Evolutionary conservation across 92 coral and sea anemone species (phyloP).

Genomic region (Epizoanthus fatuus): DNA sequence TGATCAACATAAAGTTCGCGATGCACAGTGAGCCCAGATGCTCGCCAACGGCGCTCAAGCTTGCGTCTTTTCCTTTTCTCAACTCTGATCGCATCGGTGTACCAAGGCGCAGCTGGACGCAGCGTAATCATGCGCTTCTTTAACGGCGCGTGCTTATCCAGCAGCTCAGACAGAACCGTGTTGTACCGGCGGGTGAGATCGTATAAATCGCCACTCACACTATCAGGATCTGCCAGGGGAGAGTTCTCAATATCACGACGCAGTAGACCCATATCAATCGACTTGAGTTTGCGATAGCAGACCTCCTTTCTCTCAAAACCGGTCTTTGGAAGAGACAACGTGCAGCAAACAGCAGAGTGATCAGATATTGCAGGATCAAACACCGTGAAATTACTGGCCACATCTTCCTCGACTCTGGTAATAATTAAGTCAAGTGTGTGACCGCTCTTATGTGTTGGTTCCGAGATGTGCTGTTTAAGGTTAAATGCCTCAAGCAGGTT

Average conservation of each 20-base stretch:
- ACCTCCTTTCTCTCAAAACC: slow-evolving; percentile 12
- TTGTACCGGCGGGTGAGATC: slow-evolving; percentile 35
- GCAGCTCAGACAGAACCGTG: slow-evolving; percentile 11
- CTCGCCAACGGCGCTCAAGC: slow-evolving; percentile 43
- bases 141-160: slow-evolving; percentile 43
- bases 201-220: background rate
- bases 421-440: slow-evolving; percentile 22
- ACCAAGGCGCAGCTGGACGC: slow-evolving; percentile 53
- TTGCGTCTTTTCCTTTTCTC: slow-evolving; percentile 25
- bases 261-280: slow-evolving; percentile 12
- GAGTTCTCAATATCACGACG: slow-evolving; percentile 28
- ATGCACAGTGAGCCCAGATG: slow-evolving; percentile 44
- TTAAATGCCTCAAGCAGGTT: slow-evolving; percentile 53
- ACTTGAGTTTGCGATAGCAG: slow-evolving; percentile 36
- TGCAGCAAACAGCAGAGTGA: slow-evolving; percentile 49
- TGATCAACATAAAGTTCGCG: slow-evolving; percentile 37
- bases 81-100: slow-evolving; percentile 5
- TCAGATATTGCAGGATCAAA: slow-evolving; percentile 44
- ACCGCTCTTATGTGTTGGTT: slow-evolving; percentile 53
- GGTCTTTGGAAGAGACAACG: slow-evolving; percentile 32
- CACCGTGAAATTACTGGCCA: slow-evolving; percentile 30
- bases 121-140: slow-evolving; percentile 28
- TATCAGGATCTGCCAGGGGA: background rate
- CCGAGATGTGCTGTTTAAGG: slow-evolving; percentile 53
- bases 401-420: slow-evolving; percentile 35